Base-by-base conservation (phyloP, 1,140 invertebrate species). In the Sarcophaga peregrina region DNA sequence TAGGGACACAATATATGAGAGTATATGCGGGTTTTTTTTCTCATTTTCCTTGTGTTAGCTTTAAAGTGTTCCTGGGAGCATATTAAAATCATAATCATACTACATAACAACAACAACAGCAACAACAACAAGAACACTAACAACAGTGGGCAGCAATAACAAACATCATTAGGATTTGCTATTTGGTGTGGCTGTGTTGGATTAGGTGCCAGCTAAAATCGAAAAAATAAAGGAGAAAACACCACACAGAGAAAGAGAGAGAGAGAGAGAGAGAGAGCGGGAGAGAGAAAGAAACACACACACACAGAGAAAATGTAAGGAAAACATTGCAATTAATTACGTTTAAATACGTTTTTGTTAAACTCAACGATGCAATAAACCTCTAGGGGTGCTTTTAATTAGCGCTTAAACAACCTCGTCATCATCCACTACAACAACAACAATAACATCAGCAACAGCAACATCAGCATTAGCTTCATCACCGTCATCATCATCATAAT, bases 321-420 rank as follows among this genome's bases (percentile, higher is more conserved):
- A 78, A 78, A 78, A 78, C 75, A 78, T 78, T 78, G 75, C 75
- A 78, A 78, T 78, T 78, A 78, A 78, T 78, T 78, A 78, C 20
- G 75, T 52, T 50, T 78, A 50, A 78, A 78, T 78, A 52, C n/a
- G 75, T 78, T 78, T 78, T 78, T 78, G 45, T 78, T 78, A 25
- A 76, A 78, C 20, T 78, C 47, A 78, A 78, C 75, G 75, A 78
- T 78, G 75, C 47, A 50, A 78, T 50, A 78, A 78, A 78, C n/a
- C 75, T 78, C 75, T 78, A 78, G 75, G 75, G 75, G 75, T 78
- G 75, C 20, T 78, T 78, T 78, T 78, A 78, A 78, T 78, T 78
- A 78, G 75, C 75, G 75, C 75, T 78, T 78, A 78, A 37, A 37
- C 25, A 37, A 37, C 1, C 25, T 37, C 25, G 25, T 37, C 25